Evolutionary conservation across 1,140 invertebrate species (phyloP).

Genomic region (Drosophila nigromelanica): DNA sequence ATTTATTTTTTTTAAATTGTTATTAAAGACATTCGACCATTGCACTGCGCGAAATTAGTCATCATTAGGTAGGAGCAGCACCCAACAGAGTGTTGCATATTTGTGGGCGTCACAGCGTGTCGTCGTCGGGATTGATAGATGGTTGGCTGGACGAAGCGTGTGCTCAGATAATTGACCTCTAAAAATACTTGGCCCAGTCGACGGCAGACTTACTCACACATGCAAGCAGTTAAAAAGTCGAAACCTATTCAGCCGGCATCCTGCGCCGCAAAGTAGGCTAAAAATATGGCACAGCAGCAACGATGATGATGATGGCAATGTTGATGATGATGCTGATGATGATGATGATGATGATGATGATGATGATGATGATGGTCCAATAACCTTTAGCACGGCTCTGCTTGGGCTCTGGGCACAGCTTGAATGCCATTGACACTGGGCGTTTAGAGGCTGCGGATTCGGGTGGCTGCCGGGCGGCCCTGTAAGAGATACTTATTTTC

Average conservation of each 20-base stretch:
- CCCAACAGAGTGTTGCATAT: constrained; percentile 52
- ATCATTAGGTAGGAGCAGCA: constrained; percentile 51
- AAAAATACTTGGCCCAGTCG: constrained; percentile 67
- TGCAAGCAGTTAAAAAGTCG: constrained; percentile 33
- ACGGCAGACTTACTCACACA: constrained; percentile 19
- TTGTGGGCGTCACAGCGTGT: constrained; percentile 51
- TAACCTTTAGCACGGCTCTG: constrained; percentile 51
- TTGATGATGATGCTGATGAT: constrained; percentile 14
- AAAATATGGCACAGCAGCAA: constrained; percentile 67
- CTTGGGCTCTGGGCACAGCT: constrained; percentile 34
- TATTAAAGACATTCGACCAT: constrained; percentile 64
- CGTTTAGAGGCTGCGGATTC: constrained; percentile 43
- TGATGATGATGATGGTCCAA: constrained; percentile 51
- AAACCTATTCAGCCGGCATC: constrained; percentile 39
- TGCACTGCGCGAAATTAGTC: constrained; percentile 63
- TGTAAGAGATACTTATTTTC: constrained; percentile 41
- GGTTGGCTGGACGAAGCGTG: constrained; percentile 30
- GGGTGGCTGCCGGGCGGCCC: constrained; percentile 40
- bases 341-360: constrained; percentile 20
- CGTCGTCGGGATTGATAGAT: constrained; percentile 59
- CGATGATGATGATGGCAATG: neutral
- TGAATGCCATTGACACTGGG: constrained; percentile 74
- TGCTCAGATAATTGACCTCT: constrained; percentile 73
- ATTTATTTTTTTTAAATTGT: constrained; percentile 32
- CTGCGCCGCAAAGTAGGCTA: constrained; percentile 74